These are phyloP conservation scores for Bombylius major DNA, from an alignment of 2,888 invertebrate species.

Conservation along the genomic window DNA sequence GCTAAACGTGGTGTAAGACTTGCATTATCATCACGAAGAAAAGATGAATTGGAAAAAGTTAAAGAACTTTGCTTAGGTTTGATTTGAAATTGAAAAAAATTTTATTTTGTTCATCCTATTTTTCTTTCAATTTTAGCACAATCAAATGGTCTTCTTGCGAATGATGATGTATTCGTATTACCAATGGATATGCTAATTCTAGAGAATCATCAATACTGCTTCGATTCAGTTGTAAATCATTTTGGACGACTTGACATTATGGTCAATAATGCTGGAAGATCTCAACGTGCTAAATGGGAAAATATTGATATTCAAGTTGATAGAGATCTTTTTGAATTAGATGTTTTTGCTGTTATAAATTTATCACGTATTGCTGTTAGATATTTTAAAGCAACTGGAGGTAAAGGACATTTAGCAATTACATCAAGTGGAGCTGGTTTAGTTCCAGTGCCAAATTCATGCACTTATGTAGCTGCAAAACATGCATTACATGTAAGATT, in stretches of 20 bases:
- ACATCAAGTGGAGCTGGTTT: slow-evolving; percentile 65
- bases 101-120: background rate
- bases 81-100: background rate
- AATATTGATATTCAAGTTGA: slow-evolving; percentile 59
- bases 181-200: slow-evolving; percentile 54
- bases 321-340: slow-evolving; percentile 58
- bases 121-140: slow-evolving; percentile 19
- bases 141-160: slow-evolving; percentile 33
- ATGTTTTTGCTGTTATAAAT: slow-evolving; percentile 60
- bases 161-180: slow-evolving; percentile 52
- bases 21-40: slow-evolving; percentile 53
- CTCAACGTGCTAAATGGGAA: slow-evolving; percentile 62
- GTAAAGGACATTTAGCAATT: slow-evolving; percentile 56
- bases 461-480: slow-evolving; percentile 60
- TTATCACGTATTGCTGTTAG: slow-evolving; percentile 55
- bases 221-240: slow-evolving; percentile 48
- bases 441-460: slow-evolving; percentile 51
- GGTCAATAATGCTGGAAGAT: slow-evolving; percentile 70
- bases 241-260: slow-evolving; percentile 64
- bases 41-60: slow-evolving; percentile 49
- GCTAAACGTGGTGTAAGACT: slow-evolving; percentile 54
- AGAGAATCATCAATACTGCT: slow-evolving; percentile 45
- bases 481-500: slow-evolving; percentile 58
- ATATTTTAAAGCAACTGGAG: slow-evolving; percentile 40
- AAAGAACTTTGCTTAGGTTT: slow-evolving; percentile 48